These are phyloP conservation scores for Sebastes vulpes DNA, from an alignment of 2,797 vertebrate genomes.

Conservation along the genomic window DNA sequence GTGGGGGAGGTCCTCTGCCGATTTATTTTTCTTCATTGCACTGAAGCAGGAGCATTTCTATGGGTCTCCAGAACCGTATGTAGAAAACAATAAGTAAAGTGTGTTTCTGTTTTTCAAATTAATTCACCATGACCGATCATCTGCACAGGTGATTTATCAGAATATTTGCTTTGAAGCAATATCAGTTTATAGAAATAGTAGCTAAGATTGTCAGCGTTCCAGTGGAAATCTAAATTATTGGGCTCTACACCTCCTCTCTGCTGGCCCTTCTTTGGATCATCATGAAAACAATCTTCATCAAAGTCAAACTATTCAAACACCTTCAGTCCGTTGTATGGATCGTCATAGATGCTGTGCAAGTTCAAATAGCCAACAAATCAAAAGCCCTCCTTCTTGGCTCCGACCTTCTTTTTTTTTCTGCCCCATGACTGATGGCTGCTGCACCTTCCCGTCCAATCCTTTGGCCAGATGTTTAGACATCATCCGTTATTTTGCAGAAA, in stretches of 20 bases:
- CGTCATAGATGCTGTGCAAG: neutral
- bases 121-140: neutral
- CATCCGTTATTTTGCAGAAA: neutral
- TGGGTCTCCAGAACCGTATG: neutral
- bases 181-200: neutral
- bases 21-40: neutral
- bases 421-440: neutral
- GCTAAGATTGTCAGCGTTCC: neutral
- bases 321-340: neutral
- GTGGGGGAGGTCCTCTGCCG: neutral
- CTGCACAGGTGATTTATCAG: neutral
- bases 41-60: neutral
- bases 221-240: neutral
- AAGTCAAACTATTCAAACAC: neutral
- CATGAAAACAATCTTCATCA: neutral
- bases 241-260: neutral
- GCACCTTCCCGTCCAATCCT: neutral
- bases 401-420: neutral
- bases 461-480: constrained; percentile 16
- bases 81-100: neutral
- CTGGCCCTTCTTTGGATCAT: neutral
- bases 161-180: constrained; percentile 3
- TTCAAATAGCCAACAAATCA: constrained; percentile 14
- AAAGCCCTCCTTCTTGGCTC: neutral
- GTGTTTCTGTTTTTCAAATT: neutral